Conservation (phyloP, 2,888 invertebrate species). For the Ethmia dodecea region DNA sequence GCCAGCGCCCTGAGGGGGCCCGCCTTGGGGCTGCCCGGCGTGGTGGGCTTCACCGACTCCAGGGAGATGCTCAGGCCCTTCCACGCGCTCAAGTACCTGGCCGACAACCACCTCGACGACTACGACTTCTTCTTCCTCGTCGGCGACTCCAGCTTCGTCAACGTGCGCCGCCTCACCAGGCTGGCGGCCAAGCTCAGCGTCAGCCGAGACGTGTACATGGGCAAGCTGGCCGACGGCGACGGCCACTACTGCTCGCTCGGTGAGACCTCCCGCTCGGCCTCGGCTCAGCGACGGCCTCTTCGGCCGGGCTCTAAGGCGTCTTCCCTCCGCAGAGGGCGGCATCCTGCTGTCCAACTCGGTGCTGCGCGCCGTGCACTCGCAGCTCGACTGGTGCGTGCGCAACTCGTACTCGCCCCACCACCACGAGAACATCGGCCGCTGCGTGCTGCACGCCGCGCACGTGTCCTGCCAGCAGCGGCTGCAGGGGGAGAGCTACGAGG, state of each 20-base stretch:
- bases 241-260: slow-evolving; percentile 83
- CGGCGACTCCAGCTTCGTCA: slow-evolving; percentile 90
- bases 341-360: slow-evolving; percentile 93
- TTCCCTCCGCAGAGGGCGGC: slow-evolving; percentile 85
- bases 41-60: slow-evolving; percentile 93
- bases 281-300: too few relatives aligned
- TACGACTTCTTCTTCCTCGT: slow-evolving; percentile 96
- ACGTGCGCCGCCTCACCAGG: slow-evolving; percentile 85
- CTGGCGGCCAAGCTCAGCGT: slow-evolving; percentile 88
- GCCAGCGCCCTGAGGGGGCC: slow-evolving; percentile 59
- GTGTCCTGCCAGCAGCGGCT: slow-evolving; percentile 75
- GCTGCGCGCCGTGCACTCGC: slow-evolving; percentile 84
- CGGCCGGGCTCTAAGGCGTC: neutral
- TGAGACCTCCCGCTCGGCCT: too few relatives aligned
- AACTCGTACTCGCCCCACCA: slow-evolving; percentile 90
- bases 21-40: slow-evolving; percentile 69
- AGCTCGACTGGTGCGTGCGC: slow-evolving; percentile 93
- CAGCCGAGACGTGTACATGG: slow-evolving; percentile 90
- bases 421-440: slow-evolving; percentile 93
- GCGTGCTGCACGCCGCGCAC: slow-evolving; percentile 85
- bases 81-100: slow-evolving; percentile 92
- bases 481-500: slow-evolving; percentile 43
- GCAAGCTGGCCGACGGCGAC: slow-evolving; percentile 78
- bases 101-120: slow-evolving; percentile 91
- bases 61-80: slow-evolving; percentile 86